These are phyloP conservation scores for Drosophila percnosoma DNA, from an alignment of 2,888 invertebrate genomes.

Conservation along the genomic window DNA sequence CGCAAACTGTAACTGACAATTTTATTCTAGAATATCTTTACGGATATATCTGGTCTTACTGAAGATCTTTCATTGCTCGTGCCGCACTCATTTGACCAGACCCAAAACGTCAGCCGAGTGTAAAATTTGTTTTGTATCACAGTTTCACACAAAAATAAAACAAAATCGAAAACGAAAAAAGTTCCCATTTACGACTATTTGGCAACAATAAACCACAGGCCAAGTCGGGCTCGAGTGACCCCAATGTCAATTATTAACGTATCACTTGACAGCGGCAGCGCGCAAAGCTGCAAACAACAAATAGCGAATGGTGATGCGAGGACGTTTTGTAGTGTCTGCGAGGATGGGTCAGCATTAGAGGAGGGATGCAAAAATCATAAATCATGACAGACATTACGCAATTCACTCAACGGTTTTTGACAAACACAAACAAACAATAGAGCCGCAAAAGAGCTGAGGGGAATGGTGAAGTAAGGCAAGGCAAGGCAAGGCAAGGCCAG, in stretches of 20 bases:
- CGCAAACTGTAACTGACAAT: slow-evolving; percentile 4
- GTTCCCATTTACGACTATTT: slow-evolving; percentile 56
- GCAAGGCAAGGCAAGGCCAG: slow-evolving; percentile 4
- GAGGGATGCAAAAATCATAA: slow-evolving; percentile 70
- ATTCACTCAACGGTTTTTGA: slow-evolving; percentile 79
- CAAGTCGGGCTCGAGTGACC: slow-evolving; percentile 72
- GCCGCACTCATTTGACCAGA: slow-evolving; percentile 52
- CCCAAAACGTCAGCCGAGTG: slow-evolving; percentile 61
- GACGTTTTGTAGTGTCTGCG: slow-evolving; percentile 20
- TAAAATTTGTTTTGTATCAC: slow-evolving; percentile 71
- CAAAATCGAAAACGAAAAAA: slow-evolving; percentile 19
- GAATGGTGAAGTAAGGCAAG: slow-evolving; percentile 17
- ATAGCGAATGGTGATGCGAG: slow-evolving; percentile 71
- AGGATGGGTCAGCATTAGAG: slow-evolving; percentile 52
- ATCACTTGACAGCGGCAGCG: slow-evolving; percentile 82
- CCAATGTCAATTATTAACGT: slow-evolving; percentile 84
- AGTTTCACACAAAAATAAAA: slow-evolving; percentile 27
- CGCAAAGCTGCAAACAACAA: slow-evolving; percentile 74
- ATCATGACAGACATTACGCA: slow-evolving; percentile 64
- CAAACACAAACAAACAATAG: slow-evolving; percentile 74
- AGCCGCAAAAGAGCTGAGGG: slow-evolving; percentile 42
- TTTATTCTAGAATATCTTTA: background rate
- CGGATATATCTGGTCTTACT: background rate
- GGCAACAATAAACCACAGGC: slow-evolving; percentile 71
- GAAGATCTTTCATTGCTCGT: slow-evolving; percentile 33